phyloP scores from a whole-genome alignment of 2,888 invertebrate species.

The Dione juno region DNA sequence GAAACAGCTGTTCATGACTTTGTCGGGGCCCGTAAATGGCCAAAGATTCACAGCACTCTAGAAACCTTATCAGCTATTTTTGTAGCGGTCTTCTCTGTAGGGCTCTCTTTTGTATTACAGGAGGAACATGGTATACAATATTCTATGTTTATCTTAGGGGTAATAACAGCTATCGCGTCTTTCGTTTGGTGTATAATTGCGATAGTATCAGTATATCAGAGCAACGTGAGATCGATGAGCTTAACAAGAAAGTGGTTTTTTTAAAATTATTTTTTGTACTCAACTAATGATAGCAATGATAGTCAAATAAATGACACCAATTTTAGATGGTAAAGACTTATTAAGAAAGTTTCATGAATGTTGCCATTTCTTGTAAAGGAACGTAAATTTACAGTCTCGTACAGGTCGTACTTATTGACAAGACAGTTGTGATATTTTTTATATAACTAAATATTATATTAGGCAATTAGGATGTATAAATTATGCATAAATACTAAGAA shows the following conservation, averaged over 20 bases:
- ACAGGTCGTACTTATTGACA: constrained; percentile 19
- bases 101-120: constrained; percentile 61
- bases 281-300: background rate
- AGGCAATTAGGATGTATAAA: background rate
- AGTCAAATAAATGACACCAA: background rate
- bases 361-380: constrained; percentile 2
- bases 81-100: constrained; percentile 62
- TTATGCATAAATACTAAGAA: background rate
- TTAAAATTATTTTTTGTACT: constrained; percentile 17
- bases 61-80: constrained; percentile 72
- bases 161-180: constrained; percentile 59
- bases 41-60: constrained; percentile 74
- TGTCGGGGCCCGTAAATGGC: constrained; percentile 77
- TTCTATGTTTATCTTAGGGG: constrained; percentile 65
- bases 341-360: background rate
- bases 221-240: constrained; percentile 62
- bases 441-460: constrained; percentile 1
- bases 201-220: constrained; percentile 59
- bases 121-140: constrained; percentile 62
- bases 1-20: constrained; percentile 75
- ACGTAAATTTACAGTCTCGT: background rate
- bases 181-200: constrained; percentile 67
- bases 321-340: background rate
- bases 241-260: constrained; percentile 46
- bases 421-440: constrained; percentile 23